Evolutionary conservation across 2,888 invertebrate genomes (phyloP).

Genomic region (Emesis russula): DNA sequence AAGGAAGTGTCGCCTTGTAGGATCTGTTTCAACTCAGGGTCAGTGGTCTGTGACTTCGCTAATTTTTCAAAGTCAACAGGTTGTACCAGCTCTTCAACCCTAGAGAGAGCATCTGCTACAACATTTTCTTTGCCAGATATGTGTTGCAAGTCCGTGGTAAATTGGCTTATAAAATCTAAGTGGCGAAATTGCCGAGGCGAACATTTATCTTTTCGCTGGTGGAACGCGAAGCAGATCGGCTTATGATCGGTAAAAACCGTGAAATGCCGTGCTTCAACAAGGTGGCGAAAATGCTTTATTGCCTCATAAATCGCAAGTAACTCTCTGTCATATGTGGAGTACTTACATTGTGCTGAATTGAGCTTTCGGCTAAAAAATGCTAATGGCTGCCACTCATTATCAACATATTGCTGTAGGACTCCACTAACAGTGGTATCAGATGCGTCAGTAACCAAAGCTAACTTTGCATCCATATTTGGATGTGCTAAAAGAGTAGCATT

Average conservation of each 20-base stretch:
- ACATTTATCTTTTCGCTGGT: background rate
- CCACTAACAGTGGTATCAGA: constrained; percentile 79
- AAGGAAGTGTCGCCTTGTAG: constrained; percentile 44
- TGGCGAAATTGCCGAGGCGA: background rate
- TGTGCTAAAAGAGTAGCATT: constrained; percentile 89
- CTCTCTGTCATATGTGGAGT: background rate
- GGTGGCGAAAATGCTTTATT: background rate
- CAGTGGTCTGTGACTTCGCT: constrained; percentile 49
- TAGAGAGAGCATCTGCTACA: constrained; percentile 76
- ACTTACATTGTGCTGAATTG: background rate
- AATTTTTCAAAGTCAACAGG: constrained; percentile 44
- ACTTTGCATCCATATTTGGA: constrained; percentile 85
- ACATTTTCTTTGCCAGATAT: background rate
- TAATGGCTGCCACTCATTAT: no score
- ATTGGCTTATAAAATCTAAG: background rate
- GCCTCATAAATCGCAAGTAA: constrained; percentile 4
- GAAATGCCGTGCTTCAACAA: background rate
- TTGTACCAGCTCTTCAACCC: constrained; percentile 52
- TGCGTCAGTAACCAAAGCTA: constrained; percentile 90
- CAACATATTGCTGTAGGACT: background rate
- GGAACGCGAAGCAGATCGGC: background rate
- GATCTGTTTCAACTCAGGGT: constrained; percentile 39
- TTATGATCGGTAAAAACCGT: background rate
- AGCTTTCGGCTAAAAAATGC: no score
- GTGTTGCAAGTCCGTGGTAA: background rate